Percentiles rank a stretch among this genome's conserved stretches.
Conservation (phyloP, 2,113 vertebrate species). For the Vidua chalybeata region DNA sequence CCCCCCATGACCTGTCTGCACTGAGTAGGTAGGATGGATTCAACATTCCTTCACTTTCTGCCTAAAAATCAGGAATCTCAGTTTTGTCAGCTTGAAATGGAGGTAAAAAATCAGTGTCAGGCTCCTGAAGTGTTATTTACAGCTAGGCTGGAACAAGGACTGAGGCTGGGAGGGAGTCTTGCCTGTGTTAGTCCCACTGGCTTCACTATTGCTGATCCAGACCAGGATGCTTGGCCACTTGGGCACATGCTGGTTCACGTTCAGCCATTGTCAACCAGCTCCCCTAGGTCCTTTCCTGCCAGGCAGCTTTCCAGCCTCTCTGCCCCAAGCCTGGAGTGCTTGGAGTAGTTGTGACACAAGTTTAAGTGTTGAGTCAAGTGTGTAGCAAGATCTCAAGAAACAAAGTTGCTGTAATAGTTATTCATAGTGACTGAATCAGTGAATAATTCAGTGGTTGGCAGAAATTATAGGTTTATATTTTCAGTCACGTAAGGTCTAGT, state of each 20-base stretch:
- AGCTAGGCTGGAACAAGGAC: not conserved
- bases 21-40: not conserved
- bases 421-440: not conserved
- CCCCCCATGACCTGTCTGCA: not conserved
- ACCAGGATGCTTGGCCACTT: not conserved
- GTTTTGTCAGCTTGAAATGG: not conserved
- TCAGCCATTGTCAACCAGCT: not conserved
- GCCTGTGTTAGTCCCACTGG: not conserved
- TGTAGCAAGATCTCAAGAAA: not conserved
- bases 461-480: not conserved
- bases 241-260: not conserved
- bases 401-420: not conserved
- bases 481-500: not conserved
- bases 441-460: not conserved
- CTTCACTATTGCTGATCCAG: not conserved
- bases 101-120: not conserved
- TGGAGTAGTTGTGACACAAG: not conserved
- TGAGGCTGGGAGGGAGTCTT: not conserved
- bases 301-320: not conserved
- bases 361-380: not conserved
- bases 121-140: not conserved
- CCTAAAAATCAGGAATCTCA: not conserved
- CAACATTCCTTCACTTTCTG: not conserved
- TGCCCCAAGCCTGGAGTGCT: not conserved
- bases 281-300: not conserved